A percentile compares a stretch with the other conserved stretches of the same genome.
phyloP scores from a whole-genome alignment of 2,797 vertebrate genomes.

The Enteromius unitaeniatus region DNA sequence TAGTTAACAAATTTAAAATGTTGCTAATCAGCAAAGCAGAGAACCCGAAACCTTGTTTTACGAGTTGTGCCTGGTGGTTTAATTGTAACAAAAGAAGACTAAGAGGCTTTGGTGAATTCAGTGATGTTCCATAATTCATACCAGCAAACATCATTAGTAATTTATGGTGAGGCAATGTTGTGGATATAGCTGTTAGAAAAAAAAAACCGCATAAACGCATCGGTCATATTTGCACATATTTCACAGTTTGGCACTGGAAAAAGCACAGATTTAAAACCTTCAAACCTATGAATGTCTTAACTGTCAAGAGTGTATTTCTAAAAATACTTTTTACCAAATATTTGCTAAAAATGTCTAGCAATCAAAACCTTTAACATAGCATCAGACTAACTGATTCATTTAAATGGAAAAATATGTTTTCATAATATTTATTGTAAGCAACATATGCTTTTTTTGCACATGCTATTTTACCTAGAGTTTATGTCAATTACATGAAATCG shows the following conservation, averaged over 20 bases:
- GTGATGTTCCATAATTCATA: constrained; percentile 47
- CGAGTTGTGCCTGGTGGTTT: background rate
- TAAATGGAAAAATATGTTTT: background rate
- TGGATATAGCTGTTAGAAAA: constrained; percentile 30
- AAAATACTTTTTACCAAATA: background rate
- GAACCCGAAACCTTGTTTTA: background rate
- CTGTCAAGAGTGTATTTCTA: background rate
- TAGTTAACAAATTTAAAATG: background rate
- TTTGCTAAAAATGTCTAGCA: background rate
- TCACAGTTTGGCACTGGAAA: constrained; percentile 1
- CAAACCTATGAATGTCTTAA: background rate
- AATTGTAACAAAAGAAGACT: constrained; percentile 36
- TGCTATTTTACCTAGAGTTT: background rate
- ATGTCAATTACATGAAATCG: background rate
- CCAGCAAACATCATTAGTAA: constrained; percentile 46
- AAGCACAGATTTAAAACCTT: constrained; percentile 4
- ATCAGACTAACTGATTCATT: background rate
- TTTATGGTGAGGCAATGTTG: constrained; percentile 36
- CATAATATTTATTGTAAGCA: background rate
- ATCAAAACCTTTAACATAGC: background rate
- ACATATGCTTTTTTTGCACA: background rate
- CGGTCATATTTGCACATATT: constrained; percentile 28
- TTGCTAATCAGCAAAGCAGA: background rate
- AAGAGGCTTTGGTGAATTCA: constrained; percentile 14
- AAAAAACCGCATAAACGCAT: background rate